Evolutionary conservation across 1,140 invertebrate species (phyloP).

Genomic region (Drosophila setifemur): DNA sequence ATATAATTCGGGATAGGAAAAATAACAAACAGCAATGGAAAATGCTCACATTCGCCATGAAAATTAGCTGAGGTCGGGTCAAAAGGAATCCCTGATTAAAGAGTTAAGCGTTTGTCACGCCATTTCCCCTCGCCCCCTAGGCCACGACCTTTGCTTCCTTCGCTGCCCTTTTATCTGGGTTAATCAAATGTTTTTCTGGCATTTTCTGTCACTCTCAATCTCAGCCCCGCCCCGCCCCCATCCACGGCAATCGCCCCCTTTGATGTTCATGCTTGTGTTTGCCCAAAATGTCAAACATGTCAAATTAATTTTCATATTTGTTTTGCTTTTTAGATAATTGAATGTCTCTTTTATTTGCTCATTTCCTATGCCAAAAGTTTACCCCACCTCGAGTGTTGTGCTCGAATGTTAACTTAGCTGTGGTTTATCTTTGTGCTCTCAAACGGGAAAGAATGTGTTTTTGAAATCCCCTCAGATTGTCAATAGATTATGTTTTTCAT

Average conservation of each 20-base stretch:
- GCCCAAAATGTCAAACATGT: constrained; percentile 73
- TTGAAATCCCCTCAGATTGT: neutral
- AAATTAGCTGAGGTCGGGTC: constrained; percentile 38
- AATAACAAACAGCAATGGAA: constrained; percentile 16
- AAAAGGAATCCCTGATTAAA: constrained; percentile 64
- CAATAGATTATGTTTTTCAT: too few relatives aligned
- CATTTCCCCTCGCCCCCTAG: constrained; percentile 23
- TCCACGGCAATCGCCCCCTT: constrained; percentile 22
- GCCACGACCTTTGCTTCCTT: constrained; percentile 2
- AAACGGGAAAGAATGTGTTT: constrained; percentile 7
- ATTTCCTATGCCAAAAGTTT: constrained; percentile 48
- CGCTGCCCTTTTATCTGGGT: constrained; percentile 40
- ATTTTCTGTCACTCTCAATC: constrained; percentile 28
- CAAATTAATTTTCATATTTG: constrained; percentile 76
- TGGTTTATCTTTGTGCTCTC: constrained; percentile 13
- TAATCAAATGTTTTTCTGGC: constrained; percentile 53
- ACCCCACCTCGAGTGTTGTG: neutral
- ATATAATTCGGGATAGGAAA: constrained; percentile 1
- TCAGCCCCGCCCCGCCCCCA: constrained; percentile 1
- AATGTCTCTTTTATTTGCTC: constrained; percentile 60
- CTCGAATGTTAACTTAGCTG: constrained; percentile 18
- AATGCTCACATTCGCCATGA: constrained; percentile 51
- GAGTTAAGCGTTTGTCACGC: constrained; percentile 74
- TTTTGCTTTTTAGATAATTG: constrained; percentile 76
- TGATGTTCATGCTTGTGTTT: constrained; percentile 61